These are phyloP conservation scores for Orientallactaga bullata DNA, from an alignment of 2,113 vertebrate genomes.

Conservation along the genomic window DNA sequence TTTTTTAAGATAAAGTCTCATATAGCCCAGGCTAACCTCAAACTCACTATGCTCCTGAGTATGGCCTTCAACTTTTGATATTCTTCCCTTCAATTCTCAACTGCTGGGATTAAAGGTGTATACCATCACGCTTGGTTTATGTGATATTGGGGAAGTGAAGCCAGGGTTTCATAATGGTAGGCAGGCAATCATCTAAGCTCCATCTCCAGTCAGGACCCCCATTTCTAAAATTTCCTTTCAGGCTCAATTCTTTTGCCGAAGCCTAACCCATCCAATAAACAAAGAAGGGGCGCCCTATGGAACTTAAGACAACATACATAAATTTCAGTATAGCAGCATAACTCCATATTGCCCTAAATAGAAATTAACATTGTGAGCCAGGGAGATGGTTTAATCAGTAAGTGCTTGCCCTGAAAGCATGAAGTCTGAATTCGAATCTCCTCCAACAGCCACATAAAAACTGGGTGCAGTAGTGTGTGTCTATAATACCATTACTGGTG, in stretches of 20 bases:
- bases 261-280: conserved; percentile 40
- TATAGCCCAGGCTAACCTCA: too few species aligned
- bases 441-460: too few species aligned
- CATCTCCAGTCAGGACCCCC: not conserved
- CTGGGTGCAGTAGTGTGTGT: too few species aligned
- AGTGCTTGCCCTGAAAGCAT: too few species aligned
- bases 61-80: not conserved
- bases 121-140: not conserved
- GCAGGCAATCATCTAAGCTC: not conserved
- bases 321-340: conserved; percentile 1
- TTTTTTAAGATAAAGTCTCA: too few species aligned
- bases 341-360: conserved; percentile 12
- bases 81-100: not conserved
- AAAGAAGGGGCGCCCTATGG: not conserved
- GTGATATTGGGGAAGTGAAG: not conserved
- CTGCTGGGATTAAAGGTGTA: not conserved
- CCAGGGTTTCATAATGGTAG: not conserved
- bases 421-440: too few species aligned
- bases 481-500: too few species aligned
- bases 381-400: not conserved
- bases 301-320: conserved; percentile 2
- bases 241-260: not conserved
- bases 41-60: not conserved
- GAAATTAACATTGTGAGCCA: not conserved
- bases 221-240: conserved; percentile 39